Conservation (phyloP, 2,797 vertebrate species). For the Lacerta bilineata region DNA sequence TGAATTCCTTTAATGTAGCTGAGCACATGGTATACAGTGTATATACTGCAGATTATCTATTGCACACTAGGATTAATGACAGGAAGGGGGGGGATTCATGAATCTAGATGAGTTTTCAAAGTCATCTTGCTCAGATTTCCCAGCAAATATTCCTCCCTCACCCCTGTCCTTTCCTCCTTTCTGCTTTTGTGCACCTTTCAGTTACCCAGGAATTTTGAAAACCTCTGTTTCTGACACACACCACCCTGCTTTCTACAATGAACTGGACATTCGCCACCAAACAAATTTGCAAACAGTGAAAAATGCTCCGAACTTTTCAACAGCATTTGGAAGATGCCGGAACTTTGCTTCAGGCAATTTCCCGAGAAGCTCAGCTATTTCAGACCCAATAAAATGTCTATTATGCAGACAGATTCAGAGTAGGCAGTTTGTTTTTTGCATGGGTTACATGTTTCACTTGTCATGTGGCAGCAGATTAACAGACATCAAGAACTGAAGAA, state of each 20-base stretch:
- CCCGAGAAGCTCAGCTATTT: slow-evolving; percentile 45
- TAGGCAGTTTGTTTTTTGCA: slow-evolving; percentile 51
- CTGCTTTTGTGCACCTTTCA: background rate
- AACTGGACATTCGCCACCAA: slow-evolving; percentile 5
- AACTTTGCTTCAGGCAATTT: slow-evolving; percentile 29
- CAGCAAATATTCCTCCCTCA: slow-evolving; percentile 33
- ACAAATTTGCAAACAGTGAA: slow-evolving; percentile 31
- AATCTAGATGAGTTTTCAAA: slow-evolving; percentile 5
- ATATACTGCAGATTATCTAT: background rate
- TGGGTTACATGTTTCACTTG: slow-evolving; percentile 54
- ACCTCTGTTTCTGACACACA: slow-evolving; percentile 22
- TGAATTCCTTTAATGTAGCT: background rate
- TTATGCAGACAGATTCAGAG: slow-evolving; percentile 53
- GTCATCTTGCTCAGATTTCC: background rate
- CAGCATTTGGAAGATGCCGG: slow-evolving; percentile 23
- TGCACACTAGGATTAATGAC: background rate
- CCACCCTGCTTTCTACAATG: background rate
- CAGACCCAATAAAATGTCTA: slow-evolving; percentile 41
- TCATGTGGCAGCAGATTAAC: slow-evolving; percentile 51
- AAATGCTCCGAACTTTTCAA: slow-evolving; percentile 1
- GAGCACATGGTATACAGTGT: background rate
- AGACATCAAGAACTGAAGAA: slow-evolving; percentile 43
- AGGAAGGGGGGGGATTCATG: background rate
- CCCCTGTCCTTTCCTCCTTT: background rate
- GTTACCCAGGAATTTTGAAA: background rate